Percentiles rank a stretch among this genome's conserved stretches.
Evolutionary conservation across 2,113 vertebrate species (phyloP).

Genomic region (Vanacampus margaritifer): DNA sequence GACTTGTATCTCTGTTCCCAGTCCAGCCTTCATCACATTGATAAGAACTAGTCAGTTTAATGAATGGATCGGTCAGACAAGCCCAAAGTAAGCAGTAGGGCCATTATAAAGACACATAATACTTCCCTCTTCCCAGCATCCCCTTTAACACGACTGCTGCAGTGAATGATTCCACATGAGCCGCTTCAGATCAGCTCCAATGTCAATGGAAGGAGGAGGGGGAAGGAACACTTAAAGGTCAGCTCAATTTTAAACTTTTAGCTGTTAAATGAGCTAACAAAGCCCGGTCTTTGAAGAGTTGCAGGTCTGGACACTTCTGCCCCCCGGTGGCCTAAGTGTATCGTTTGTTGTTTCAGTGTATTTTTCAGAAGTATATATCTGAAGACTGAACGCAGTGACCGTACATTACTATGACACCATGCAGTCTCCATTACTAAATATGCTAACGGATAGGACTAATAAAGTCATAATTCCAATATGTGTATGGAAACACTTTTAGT

Average conservation of each 20-base stretch:
- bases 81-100: conserved; percentile 55
- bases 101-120: conserved; percentile 60
- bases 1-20: conserved; percentile 45
- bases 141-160: conserved; percentile 30
- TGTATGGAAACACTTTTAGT: too few relatives aligned
- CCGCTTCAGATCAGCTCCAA: conserved; percentile 35
- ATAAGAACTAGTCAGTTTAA: conserved; percentile 47
- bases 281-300: conserved; percentile 19
- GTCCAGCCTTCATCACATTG: conserved; percentile 33
- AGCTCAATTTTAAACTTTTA: conserved; percentile 42
- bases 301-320: conserved; percentile 43
- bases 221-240: conserved; percentile 33
- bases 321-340: conserved; percentile 28
- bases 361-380: not conserved
- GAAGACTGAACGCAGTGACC: too few relatives aligned
- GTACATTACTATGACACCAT: too few relatives aligned
- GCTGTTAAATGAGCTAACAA: conserved; percentile 6
- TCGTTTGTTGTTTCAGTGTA: not conserved
- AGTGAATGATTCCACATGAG: conserved; percentile 38
- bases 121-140: conserved; percentile 50
- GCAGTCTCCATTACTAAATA: too few relatives aligned
- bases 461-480: too few relatives aligned
- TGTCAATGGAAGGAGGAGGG: conserved; percentile 22
- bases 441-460: too few relatives aligned
- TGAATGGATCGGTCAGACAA: conserved; percentile 56